Evolutionary conservation across 2,797 vertebrate genomes (phyloP).

Genomic region (Podarcis lilfordi): DNA sequence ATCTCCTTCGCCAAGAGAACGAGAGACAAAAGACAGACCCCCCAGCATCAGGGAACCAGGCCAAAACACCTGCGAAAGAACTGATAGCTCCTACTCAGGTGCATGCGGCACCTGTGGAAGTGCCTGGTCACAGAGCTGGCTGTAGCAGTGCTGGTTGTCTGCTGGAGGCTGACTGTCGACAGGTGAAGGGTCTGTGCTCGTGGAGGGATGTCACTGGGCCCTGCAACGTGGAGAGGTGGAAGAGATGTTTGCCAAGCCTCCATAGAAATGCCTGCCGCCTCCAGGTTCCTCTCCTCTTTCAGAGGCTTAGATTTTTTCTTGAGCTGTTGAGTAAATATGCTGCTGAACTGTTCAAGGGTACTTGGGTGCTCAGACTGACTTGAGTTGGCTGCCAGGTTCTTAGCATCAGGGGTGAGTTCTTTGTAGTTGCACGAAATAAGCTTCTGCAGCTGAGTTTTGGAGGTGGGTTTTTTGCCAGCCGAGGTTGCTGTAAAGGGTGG

Average conservation of each 20-base stretch:
- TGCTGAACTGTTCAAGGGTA: slow-evolving; percentile 12
- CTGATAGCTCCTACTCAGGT: background rate
- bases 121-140: background rate
- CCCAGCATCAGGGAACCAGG: accelerated
- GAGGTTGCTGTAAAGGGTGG: background rate
- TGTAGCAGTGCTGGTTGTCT: background rate
- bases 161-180: slow-evolving; percentile 5
- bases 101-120: slow-evolving; percentile 2
- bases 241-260: background rate
- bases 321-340: background rate
- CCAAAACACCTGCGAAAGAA: slow-evolving; percentile 21
- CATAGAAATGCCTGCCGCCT: background rate
- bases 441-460: slow-evolving; percentile 14
- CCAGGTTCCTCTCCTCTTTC: slow-evolving; percentile 11
- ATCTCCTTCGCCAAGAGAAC: background rate
- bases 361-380: slow-evolving; percentile 32
- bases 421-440: slow-evolving; percentile 11
- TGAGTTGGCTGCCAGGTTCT: background rate
- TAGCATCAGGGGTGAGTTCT: background rate
- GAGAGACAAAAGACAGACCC: background rate
- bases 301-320: background rate
- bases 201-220: background rate
- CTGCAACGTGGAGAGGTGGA: background rate
- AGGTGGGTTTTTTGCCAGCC: slow-evolving; percentile 11
- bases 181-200: background rate